Evolutionary conservation across 2,797 vertebrate species (phyloP), one percentile per base, ranked within the genome.

Genomic region (Gymnoscopelus microlampas): DNA sequence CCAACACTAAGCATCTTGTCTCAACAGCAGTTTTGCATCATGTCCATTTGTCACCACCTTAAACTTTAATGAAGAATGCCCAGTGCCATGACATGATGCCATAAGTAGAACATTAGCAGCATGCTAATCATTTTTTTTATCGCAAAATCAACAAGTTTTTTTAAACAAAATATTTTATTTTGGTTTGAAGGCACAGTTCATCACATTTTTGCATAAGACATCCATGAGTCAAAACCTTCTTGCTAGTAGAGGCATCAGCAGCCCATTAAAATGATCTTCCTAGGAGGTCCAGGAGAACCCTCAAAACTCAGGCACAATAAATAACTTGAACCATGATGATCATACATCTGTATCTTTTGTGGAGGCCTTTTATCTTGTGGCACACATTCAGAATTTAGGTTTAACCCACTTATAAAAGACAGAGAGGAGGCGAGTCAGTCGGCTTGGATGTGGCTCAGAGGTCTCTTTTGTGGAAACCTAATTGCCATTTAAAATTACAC

Each of bases 81-180:
- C 26, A 29, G 26, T 29, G 26, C 26, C 26, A 29, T 29, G 26
- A 29, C 26, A 29, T 0, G n/a, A n/a, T n/a, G n/a, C n/a, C 26
- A 29, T 4, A 29, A 29, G 26, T 29, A 29, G 26, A 29, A 19
- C 19, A 19, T 19, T 19, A 19, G 19, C 19, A 19, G 19, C 19
- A 19, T 19, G 19, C 1, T 19, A 19, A 19, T 19, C 1, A 1
- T 19, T 19, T 19, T 19, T 19, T 19, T 26, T 3, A 73, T 51
- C 14, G 74, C 61, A 81, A 51, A 68, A 39, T 15, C 3, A 68
- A 19, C 10, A 51, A 3, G 1, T 11, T 48, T 77, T 48, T 77
- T 60, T 70, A 87, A 78, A 83, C 64, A 82, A 68, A 87, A 79
- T 15, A 68, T 79, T 90, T 90, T 84, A 88, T 89, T 89, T 60